phyloP scores from a whole-genome alignment of 2,113 vertebrate species.

The Halcyon malimbica region DNA sequence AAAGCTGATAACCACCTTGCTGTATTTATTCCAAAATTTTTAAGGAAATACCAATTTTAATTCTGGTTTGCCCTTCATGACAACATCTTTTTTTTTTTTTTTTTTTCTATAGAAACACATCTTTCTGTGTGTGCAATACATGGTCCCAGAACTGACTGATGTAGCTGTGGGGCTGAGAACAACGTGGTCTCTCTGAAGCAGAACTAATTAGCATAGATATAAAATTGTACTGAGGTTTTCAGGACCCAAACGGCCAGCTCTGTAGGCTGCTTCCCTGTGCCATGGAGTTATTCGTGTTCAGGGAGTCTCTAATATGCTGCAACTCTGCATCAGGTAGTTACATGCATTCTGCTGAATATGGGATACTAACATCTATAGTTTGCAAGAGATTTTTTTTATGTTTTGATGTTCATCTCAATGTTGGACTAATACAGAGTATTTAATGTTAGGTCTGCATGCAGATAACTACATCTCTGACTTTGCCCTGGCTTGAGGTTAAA shows the following conservation, averaged over 20 bases:
- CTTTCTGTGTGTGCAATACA: not conserved
- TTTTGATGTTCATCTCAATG: not conserved
- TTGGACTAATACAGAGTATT: not conserved
- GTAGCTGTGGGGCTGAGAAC: not conserved
- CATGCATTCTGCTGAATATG: not conserved
- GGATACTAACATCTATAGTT: not conserved
- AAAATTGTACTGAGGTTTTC: conserved; percentile 3
- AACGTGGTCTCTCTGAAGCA: not conserved
- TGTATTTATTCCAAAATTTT: not conserved
- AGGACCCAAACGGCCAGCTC: not conserved
- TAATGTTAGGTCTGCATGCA: not conserved
- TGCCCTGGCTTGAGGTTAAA: not conserved
- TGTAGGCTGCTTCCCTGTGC: not conserved
- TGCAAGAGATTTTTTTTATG: not conserved
- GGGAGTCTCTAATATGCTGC: not conserved
- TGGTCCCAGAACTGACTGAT: not conserved
- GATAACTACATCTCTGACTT: not conserved
- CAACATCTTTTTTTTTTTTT: not conserved
- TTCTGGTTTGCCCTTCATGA: not conserved
- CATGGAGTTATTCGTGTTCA: not conserved
- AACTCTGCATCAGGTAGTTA: not conserved
- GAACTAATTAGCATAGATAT: not conserved
- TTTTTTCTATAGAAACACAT: not conserved
- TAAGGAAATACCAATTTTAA: not conserved
- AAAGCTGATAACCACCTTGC: not conserved